Evolutionary conservation across 2,797 vertebrate species (phyloP), one percentile per base, ranked within the genome.

Genomic region (Champsocephalus esox): DNA sequence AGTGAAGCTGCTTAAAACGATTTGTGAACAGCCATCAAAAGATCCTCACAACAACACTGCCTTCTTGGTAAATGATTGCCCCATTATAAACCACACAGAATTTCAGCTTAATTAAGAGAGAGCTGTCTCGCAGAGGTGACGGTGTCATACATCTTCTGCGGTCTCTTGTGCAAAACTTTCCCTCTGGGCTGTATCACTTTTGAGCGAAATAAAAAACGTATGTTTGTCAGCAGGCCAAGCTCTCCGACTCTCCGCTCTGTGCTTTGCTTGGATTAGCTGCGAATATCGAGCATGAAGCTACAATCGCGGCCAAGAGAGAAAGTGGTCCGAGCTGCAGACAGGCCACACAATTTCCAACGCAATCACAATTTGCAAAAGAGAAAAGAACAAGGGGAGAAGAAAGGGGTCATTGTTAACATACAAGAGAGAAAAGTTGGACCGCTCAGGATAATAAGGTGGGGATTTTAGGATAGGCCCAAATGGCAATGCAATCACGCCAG

Each of bases 381-480:
- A 73, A 81, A 77, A 89, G 73, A 81, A 77, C 68, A 75, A 70
- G 80, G 70, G 81, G 70, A 82, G 77, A 88, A 90, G 78, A 92
- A 91, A 88, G 82, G 60, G 70, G 80, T 87, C 61, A 79, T 89
- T 92, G 88, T 91, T 88, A 85, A 82, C 21, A 21, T 21, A 21
- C 82, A 52, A 79, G 81, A 82, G 79, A 80, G 80, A 85, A 80
- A 84, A 87, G 81, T 83, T 91, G 88, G 84, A 87, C 55, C 21
- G 54, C 74, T 83, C 43, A 0, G 83, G 28, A 85, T 89, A 86
- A 91, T 84, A 89, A 89, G 86, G 88, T 87, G 85, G 82, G 87
- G 90, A 88, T 90, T 89, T 83, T 87, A 90, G 77, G 76, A 78
- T 71, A 84, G 84, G 87, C 85, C 84, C 87, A 87, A 83, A 81